Percentiles rank a stretch among this genome's conserved stretches.
Conservation (phyloP, 2,797 vertebrate species). For the Neosalanx taihuensis region DNA sequence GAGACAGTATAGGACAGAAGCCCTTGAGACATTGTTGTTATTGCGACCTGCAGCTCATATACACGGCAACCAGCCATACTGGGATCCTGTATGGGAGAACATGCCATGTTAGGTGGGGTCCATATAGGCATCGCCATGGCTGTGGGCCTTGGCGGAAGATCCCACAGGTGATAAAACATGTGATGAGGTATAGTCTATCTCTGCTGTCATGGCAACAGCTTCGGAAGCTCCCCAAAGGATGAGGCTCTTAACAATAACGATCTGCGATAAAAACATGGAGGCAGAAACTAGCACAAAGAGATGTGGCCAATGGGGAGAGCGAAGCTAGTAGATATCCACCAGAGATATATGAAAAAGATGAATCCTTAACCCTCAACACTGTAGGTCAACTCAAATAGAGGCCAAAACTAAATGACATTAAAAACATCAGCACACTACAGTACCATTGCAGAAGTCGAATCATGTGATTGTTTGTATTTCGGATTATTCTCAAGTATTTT, state of each 20-base stretch:
- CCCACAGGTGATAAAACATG: conserved; percentile 45
- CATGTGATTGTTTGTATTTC: neutral
- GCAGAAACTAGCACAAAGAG: too few relatives aligned
- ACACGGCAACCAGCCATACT: too few relatives aligned
- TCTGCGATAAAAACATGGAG: too few relatives aligned
- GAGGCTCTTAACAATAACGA: neutral
- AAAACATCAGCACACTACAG: neutral
- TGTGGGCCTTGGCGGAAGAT: conserved; percentile 57
- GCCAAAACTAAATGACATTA: neutral
- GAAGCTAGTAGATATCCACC: too few relatives aligned
- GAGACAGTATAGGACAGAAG: too few relatives aligned
- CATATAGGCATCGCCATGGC: conserved; percentile 53
- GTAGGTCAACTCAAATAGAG: neutral
- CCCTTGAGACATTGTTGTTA: too few relatives aligned
- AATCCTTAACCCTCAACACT: conserved; percentile 15
- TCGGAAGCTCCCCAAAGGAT: conserved; percentile 50
- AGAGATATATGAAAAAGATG: too few relatives aligned
- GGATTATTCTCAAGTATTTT: neutral
- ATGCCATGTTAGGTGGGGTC: conserved; percentile 33
- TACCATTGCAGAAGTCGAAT: neutral
- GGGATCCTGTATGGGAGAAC: neutral
- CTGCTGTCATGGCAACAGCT: conserved; percentile 60
- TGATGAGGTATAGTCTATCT: conserved; percentile 30
- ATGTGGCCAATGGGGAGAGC: too few relatives aligned
- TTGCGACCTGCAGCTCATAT: too few relatives aligned